These are phyloP conservation scores for Daphoenositta chrysoptera DNA, from an alignment of 2,113 vertebrate genomes.

Conservation along the genomic window DNA sequence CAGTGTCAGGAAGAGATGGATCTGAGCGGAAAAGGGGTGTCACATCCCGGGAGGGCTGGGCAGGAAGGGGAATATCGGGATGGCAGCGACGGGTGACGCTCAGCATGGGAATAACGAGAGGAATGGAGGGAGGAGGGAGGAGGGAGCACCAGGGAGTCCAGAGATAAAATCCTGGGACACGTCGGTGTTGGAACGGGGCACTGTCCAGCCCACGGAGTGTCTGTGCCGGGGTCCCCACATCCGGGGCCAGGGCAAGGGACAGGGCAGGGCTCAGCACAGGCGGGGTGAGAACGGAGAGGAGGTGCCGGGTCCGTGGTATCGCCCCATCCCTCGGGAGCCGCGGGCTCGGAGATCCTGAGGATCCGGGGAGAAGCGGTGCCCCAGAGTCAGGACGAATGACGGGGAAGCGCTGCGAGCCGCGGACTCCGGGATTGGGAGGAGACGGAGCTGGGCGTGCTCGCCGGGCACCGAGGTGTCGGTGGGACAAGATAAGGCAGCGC, in stretches of 20 bases:
- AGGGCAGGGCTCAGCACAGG: background rate
- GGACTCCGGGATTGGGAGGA: background rate
- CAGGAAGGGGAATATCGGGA: background rate
- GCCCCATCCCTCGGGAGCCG: background rate
- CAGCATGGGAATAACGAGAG: background rate
- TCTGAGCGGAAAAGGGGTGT: background rate
- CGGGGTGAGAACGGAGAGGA: background rate
- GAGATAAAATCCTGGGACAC: background rate
- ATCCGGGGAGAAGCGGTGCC: background rate
- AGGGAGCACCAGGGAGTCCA: background rate
- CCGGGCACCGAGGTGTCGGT: background rate
- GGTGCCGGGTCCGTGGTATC: fast-evolving
- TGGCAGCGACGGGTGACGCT: background rate
- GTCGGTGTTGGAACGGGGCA: background rate
- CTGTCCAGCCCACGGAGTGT: background rate
- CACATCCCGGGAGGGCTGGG: background rate
- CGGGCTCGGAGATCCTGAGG: background rate
- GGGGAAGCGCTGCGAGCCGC: background rate
- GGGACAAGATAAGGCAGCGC: background rate
- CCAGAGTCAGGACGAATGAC: background rate
- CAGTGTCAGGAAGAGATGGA: fast-evolving
- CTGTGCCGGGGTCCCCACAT: background rate
- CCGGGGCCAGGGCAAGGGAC: background rate
- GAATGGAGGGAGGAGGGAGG: background rate
- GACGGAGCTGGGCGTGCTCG: background rate